Base-by-base conservation (phyloP, 2,113 vertebrate species). In the Oncorhynchus masou region DNA sequence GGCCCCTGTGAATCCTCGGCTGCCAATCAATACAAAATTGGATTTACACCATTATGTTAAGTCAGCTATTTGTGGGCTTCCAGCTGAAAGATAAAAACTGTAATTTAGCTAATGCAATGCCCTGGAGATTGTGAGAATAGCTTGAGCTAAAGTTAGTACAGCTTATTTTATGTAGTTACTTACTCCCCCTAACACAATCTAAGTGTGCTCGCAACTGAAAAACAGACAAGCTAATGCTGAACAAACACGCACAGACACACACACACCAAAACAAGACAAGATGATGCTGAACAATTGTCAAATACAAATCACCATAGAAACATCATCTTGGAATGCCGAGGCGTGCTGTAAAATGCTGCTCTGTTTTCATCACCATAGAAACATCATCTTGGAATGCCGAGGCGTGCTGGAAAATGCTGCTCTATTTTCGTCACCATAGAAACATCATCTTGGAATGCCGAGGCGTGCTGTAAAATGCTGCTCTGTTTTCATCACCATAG, bases 21-120 rank as follows among this genome's bases (percentile, higher is more conserved):
- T 89, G 90, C 85, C 89, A 91, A 88, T 91, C 90, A 92, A 87
- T 88, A 80, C 39, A 6, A 90, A 89, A 89, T 85, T 90, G 88
- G 88, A 92, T 91, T 91, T 85, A 82, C 59, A 81, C 83, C 86
- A 85, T 82, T 84, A 86, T 86, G 88, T 88, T 72, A 85, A 83
- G 87, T 90, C 86, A 90, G 88, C 85, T 85, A 73, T 91, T 92
- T 89, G 82, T 85, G 60, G 11, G 84, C 79, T 86, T 88, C 84
- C 73, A 81, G 87, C 88, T 88, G 79, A 88, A 85, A 84, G 86
- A 88, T 88, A 91, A 88, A 89, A 51, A 87, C 82, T 77, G 74
- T 83, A 90, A 90, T 90, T 86, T 88, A 77, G 83, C 88, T 86
- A 91, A 90, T 87, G 86, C 78, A 81, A 74, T 69, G 74, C 85